Evolutionary conservation across 2,797 vertebrate species (phyloP).

Genomic region (Chiroxiphia lanceolata): DNA sequence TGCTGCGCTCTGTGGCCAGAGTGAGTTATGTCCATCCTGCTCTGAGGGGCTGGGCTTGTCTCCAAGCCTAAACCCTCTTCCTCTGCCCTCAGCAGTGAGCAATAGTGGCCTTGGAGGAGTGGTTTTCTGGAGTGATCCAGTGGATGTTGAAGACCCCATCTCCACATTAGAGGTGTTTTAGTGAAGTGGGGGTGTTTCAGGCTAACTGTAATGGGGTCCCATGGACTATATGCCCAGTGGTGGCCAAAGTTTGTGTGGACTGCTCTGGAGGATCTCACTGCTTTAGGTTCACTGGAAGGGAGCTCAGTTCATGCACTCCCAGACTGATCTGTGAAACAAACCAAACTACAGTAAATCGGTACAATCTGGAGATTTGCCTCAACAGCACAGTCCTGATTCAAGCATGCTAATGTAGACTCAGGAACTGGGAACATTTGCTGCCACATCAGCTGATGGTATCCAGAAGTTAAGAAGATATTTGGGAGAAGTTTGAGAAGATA

Average conservation of each 20-base stretch:
- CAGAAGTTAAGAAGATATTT: neutral
- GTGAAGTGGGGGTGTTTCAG: neutral
- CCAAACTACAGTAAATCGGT: neutral
- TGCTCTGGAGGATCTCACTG: neutral
- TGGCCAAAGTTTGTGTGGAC: neutral
- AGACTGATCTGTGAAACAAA: neutral
- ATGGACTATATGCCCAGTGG: neutral
- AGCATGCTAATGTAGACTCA: neutral
- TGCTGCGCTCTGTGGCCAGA: neutral
- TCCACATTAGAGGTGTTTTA: neutral
- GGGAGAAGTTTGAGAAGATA: neutral
- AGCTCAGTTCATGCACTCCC: neutral
- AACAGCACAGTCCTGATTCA: neutral
- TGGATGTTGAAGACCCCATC: neutral
- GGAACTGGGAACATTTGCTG: neutral
- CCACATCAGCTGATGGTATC: neutral
- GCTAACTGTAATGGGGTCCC: neutral
- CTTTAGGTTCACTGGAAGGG: neutral
- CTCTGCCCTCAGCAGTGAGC: neutral
- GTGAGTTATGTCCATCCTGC: neutral
- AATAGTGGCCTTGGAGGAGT: neutral
- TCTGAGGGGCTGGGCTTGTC: neutral
- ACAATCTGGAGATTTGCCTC: neutral
- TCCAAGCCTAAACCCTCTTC: neutral
- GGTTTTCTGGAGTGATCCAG: neutral